Conservation (phyloP, 2,888 invertebrate genomes). For the Monopis laevigella region DNA sequence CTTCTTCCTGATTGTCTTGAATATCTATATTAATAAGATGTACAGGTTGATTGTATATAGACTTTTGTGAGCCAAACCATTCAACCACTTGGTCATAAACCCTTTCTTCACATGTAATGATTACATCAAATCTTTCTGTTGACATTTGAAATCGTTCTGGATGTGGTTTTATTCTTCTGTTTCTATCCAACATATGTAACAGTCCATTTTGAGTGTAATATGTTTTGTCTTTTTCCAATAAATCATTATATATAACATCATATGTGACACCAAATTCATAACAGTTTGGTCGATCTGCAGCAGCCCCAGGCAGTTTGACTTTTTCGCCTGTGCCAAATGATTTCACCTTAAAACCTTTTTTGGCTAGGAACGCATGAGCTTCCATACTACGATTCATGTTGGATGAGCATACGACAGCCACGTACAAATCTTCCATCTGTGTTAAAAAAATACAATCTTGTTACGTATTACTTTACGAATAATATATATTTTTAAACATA, state of each 20-base stretch:
- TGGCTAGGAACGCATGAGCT: constrained; percentile 96
- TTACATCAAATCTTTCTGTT: constrained; percentile 91
- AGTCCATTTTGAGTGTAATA: constrained; percentile 98
- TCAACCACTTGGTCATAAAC: constrained; percentile 98
- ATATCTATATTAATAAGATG: constrained; percentile 99
- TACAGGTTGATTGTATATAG: constrained; percentile 85
- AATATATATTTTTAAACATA: not conserved
- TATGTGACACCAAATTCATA: constrained; percentile 97
- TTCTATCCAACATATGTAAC: constrained; percentile 97
- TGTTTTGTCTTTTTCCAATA: constrained; percentile 88
- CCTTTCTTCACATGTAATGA: constrained; percentile 97
- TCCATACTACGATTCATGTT: constrained; percentile 99
- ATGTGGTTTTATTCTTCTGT: constrained; percentile 90
- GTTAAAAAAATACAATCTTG: no score
- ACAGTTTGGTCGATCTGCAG: constrained; percentile 93
- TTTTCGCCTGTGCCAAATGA: constrained; percentile 95
- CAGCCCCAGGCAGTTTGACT: constrained; percentile 95
- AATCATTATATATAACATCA: constrained; percentile 94
- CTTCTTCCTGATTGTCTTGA: constrained; percentile 99
- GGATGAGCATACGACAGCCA: constrained; percentile 98
- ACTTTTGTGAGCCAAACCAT: constrained; percentile 85
- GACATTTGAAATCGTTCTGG: constrained; percentile 96
- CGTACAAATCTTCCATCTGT: constrained; percentile 69
- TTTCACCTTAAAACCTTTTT: constrained; percentile 95
- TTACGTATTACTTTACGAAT: not conserved